A percentile compares a stretch with the other conserved stretches of the same genome.
phyloP scores from a whole-genome alignment of 1,140 invertebrate genomes.

The Archivesica marissinica region DNA sequence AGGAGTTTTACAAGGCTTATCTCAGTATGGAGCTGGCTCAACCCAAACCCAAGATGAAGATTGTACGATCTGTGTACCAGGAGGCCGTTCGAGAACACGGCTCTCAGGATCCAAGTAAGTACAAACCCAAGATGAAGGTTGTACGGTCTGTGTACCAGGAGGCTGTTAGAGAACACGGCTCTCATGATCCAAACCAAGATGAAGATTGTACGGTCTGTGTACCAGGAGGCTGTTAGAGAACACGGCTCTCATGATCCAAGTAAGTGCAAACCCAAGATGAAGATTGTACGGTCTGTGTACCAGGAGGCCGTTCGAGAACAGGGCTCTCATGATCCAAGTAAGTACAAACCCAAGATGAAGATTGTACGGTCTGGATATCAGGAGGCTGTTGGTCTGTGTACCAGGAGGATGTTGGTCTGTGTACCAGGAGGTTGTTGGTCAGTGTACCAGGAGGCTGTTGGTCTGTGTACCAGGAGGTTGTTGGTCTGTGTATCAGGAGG shows the following conservation, averaged over 20 bases:
- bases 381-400: too few species aligned
- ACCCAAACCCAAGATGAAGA: conserved; percentile 36
- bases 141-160: conserved; percentile 37
- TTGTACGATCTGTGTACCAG: conserved; percentile 27
- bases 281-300: conserved; percentile 21
- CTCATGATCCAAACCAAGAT: conserved; percentile 29
- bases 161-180: conserved; percentile 49
- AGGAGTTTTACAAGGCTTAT: conserved; percentile 33
- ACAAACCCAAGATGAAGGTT: conserved; percentile 38
- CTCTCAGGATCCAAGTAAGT: conserved; percentile 18
- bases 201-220: conserved; percentile 30
- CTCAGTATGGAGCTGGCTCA: conserved; percentile 51
- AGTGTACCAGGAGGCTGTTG: not conserved
- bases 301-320: conserved; percentile 54
- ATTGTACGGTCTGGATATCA: conserved; percentile 25
- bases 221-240: conserved; percentile 50
- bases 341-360: conserved; percentile 44
- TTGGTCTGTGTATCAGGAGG: too few species aligned
- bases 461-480: too few species aligned
- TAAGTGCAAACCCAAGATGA: conserved; percentile 48
- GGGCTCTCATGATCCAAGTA: conserved; percentile 25
- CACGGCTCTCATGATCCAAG: conserved; percentile 28
- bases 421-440: too few species aligned
- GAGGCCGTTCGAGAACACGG: conserved; percentile 55
- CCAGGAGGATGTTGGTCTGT: too few species aligned